Evolutionary conservation across 2,797 vertebrate genomes (phyloP), one percentile per base, ranked within the genome.

Genomic region (Lacerta viridis): DNA sequence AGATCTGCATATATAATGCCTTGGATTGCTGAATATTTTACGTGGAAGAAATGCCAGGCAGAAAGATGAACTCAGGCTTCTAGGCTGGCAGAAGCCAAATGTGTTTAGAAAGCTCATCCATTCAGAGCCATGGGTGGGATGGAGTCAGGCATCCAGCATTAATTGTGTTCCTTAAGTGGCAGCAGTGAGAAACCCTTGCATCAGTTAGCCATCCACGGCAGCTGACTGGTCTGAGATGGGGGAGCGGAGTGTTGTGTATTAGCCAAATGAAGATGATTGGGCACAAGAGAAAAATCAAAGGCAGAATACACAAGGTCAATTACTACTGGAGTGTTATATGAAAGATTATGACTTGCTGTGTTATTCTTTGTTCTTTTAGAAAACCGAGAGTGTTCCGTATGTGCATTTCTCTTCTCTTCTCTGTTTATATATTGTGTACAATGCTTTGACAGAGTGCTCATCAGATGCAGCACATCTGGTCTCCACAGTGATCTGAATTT

Each of bases 111-210:
- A 91, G 89, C 41, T 0, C 93, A 94, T 92, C 86, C 91, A 92
- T 88, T 93, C 76, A 7, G 91, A 93, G 91, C 87, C 89, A 93
- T 89, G 92, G 93, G 96, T 97, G 96, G 94, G 95, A 94, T 90
- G 82, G 89, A 96, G 93, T 94, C 95, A 96, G 95, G 91, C 95
- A 93, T 90, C 92, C 93, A 93, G 89, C 59, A 17, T 94, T 55
- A 95, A 95, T 91, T 91, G 87, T 85, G 74, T 87, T 93, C 94
- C 69, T 43, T 95, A 93, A 94, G 91, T 94, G 94, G 93, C 95
- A 96, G 94, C 92, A 91, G 92, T 95, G 91, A 96, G 94, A 95
- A 96, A 95, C 94, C 92, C 90, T 95, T 94, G 95, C 96, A 97
- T 94, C 96, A 96, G 95, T 93, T 96, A 93, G 88, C 94, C 92